phyloP scores from a whole-genome alignment of 2,888 invertebrate species.

The Dicyrtoma fusca region DNA sequence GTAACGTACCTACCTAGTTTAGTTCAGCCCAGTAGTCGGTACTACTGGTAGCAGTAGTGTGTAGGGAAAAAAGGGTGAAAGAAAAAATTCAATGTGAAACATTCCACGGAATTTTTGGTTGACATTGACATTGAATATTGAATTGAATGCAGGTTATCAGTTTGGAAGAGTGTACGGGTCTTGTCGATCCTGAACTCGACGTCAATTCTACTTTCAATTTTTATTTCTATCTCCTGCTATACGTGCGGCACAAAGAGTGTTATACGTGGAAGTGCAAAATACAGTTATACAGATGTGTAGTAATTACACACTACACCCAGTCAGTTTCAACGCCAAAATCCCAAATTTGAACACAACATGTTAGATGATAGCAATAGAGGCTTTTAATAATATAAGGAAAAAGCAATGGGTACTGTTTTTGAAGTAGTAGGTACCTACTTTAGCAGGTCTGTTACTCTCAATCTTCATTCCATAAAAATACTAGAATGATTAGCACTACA shows the following conservation, averaged over 20 bases:
- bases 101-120: constrained; percentile 41
- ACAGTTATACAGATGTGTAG: no score
- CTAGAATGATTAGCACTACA: no score
- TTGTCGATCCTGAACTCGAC: constrained; percentile 4
- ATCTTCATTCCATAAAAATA: no score
- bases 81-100: constrained; percentile 36
- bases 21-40: no score
- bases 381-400: not conserved
- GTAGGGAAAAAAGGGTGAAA: not conserved
- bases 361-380: not conserved
- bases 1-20: no score
- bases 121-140: constrained; percentile 13
- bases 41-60: not conserved
- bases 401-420: not conserved
- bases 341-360: no score
- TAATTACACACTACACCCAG: no score
- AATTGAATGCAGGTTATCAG: constrained; percentile 21
- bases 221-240: not conserved
- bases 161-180: constrained; percentile 9
- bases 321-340: no score
- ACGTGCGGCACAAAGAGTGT: no score
- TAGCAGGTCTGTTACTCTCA: no score
- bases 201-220: not conserved
- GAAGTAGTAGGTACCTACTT: not conserved
- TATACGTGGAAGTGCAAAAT: no score